These are phyloP conservation scores for Ladona fulva DNA, from an alignment of 1,140 invertebrate genomes.

Conservation along the genomic window DNA sequence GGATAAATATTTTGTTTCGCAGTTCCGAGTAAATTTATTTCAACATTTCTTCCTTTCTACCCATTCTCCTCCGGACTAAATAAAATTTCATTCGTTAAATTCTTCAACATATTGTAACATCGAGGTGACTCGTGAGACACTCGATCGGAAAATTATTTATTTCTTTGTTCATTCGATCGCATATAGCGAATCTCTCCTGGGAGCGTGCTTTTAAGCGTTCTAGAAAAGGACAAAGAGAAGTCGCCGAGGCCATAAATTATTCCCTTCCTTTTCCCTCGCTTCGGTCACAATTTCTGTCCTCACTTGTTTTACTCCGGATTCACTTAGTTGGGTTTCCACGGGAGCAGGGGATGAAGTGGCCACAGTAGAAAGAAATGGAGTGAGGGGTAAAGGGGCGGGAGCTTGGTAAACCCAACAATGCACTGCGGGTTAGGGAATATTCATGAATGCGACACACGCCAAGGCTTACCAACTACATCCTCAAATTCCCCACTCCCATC, in stretches of 20 bases:
- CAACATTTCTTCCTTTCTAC: too few relatives aligned
- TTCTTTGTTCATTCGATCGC: too few relatives aligned
- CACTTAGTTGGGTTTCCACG: neutral
- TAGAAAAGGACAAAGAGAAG: neutral
- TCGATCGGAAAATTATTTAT: too few relatives aligned
- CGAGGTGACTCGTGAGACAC: too few relatives aligned
- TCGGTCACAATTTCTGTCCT: neutral
- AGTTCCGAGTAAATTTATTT: too few relatives aligned
- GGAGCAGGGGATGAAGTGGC: neutral
- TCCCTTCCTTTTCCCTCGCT: neutral
- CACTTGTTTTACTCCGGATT: neutral
- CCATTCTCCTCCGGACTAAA: too few relatives aligned
- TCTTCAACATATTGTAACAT: too few relatives aligned
- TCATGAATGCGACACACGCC: neutral
- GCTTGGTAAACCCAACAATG: neutral
- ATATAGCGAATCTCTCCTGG: too few relatives aligned
- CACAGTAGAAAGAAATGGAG: neutral
- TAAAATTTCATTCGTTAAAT: too few relatives aligned
- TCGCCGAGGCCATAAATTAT: neutral
- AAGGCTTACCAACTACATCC: neutral
- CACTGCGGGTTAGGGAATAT: neutral
- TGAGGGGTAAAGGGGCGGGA: neutral
- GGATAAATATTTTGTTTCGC: too few relatives aligned
- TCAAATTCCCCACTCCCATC: neutral
- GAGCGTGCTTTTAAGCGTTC: neutral